Conservation (phyloP, 1,140 invertebrate genomes). For the Drosophila melanica region DNA sequence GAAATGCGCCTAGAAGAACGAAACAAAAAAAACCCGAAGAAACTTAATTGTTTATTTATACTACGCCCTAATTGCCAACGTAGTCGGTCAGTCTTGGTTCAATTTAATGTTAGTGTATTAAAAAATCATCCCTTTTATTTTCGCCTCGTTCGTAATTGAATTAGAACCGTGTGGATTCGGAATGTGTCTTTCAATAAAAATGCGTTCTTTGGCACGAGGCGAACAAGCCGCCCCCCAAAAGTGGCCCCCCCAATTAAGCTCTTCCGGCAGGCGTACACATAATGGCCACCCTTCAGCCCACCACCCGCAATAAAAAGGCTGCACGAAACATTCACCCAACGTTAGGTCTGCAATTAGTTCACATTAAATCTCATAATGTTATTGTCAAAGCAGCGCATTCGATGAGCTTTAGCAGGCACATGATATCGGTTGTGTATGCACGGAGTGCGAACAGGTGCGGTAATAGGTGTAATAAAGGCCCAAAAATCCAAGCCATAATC, state of each 20-base stretch:
- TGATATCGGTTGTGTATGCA: constrained; percentile 56
- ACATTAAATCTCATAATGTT: constrained; percentile 81
- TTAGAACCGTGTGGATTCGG: constrained; percentile 50
- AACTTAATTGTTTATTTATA: neutral
- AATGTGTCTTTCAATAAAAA: constrained; percentile 49
- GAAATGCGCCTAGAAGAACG: constrained; percentile 92
- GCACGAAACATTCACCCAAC: constrained; percentile 9
- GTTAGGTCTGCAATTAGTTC: constrained; percentile 64
- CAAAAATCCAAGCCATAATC: neutral
- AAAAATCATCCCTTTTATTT: neutral
- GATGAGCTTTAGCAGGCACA: constrained; percentile 60
- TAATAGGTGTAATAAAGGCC: neutral
- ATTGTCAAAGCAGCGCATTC: constrained; percentile 57
- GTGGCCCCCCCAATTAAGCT: constrained; percentile 58
- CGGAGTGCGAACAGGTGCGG: constrained; percentile 16
- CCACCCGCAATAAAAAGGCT: neutral
- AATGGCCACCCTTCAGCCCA: constrained; percentile 3
- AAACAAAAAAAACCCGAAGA: too few relatives aligned
- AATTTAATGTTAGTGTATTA: constrained; percentile 30
- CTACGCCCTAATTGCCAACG: too few relatives aligned
- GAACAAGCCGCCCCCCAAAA: neutral
- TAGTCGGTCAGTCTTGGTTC: too few relatives aligned
- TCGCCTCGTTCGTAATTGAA: constrained; percentile 64
- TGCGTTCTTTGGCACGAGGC: constrained; percentile 59
- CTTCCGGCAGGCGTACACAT: constrained; percentile 55